Evolutionary conservation across 1,140 invertebrate genomes (phyloP).

Genomic region (Drosophila lowei): DNA sequence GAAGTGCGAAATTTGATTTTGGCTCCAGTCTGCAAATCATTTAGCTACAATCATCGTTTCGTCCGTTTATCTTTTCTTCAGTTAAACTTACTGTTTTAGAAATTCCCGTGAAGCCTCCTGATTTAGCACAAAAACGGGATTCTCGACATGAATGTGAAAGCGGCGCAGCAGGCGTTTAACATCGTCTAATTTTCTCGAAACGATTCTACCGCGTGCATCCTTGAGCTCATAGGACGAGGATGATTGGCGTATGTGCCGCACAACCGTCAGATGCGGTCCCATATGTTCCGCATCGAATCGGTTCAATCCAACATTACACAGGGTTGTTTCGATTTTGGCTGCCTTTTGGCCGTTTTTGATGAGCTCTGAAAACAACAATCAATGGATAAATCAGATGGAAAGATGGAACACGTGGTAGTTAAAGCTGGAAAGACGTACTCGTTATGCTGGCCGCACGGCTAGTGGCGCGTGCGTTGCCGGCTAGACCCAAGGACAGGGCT

Average conservation of each 20-base stretch:
- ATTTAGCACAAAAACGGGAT: constrained; percentile 95
- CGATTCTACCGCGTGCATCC: constrained; percentile 85
- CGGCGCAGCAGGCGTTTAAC: constrained; percentile 87
- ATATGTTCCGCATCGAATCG: constrained; percentile 89
- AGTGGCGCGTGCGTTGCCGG: constrained; percentile 90
- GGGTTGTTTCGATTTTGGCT: constrained; percentile 88
- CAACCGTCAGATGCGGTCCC: constrained; percentile 90
- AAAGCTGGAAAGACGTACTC: constrained; percentile 83
- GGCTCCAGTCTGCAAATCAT: constrained; percentile 86
- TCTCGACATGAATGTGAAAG: constrained; percentile 95
- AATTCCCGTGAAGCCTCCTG: constrained; percentile 95
- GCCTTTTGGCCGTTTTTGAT: constrained; percentile 88
- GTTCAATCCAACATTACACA: constrained; percentile 89
- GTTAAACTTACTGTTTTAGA: constrained; percentile 84
- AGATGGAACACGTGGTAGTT: no score
- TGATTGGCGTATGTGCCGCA: constrained; percentile 87
- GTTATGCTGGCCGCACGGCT: constrained; percentile 90
- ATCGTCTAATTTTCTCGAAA: constrained; percentile 87
- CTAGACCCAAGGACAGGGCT: constrained; percentile 93
- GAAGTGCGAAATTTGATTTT: constrained; percentile 91
- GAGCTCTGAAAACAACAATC: constrained; percentile 85
- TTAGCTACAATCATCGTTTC: neutral
- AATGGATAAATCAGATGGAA: neutral
- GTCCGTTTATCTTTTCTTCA: neutral
- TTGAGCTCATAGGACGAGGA: constrained; percentile 90